Evolutionary conservation across 2,113 vertebrate species (phyloP), one percentile per base, ranked within the genome.

Genomic region (Antigone vipio): DNA sequence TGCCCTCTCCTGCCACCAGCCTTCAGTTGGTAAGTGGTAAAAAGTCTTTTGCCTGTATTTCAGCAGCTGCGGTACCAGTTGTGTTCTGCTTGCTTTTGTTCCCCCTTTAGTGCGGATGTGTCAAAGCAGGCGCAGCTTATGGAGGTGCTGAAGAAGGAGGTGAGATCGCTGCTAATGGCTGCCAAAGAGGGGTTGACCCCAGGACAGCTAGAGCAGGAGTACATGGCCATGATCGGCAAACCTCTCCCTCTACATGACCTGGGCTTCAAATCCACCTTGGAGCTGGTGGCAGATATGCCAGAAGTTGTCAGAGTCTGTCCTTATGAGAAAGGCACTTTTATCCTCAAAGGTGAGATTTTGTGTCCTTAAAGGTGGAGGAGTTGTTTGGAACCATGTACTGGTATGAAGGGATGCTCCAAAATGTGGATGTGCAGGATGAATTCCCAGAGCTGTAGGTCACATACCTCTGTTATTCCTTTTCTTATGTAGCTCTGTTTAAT

Each of bases 251-350:
- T 99, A 6, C 96, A 9, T 21, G 11, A 55, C 8, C 96, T 99
- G 71, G 99, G 99, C 45, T 99, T 99, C 89, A 96, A 58, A 5
- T 98, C 97, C 74, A 84, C 98, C 11, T 96, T 99, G 98, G 99
- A 99, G 83, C 98, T 99, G 98, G 97, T 98, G 59, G 82, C 96
- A 52, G 98, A 98, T 60, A 99, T 99, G 98, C 98, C 99, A 2
- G 99, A 99, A 21, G 98, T 98, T 45, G 98, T 99, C 55, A 93
- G 62, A 7, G 8, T 99, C 66, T 91, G 90, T 38, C 88, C 94
- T 42, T 68, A 26, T 8, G 17, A 50, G 18, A 98, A 98, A 66
- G 98, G 98, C 32, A 88, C 55, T 14, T 3, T 97, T 2, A 53
- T 98, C 27, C 96, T 99, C 34, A 98, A 96, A 96, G 99, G 99